These are phyloP conservation scores for Cyclopterus lumpus DNA, from an alignment of 2,797 vertebrate species.

Conservation along the genomic window DNA sequence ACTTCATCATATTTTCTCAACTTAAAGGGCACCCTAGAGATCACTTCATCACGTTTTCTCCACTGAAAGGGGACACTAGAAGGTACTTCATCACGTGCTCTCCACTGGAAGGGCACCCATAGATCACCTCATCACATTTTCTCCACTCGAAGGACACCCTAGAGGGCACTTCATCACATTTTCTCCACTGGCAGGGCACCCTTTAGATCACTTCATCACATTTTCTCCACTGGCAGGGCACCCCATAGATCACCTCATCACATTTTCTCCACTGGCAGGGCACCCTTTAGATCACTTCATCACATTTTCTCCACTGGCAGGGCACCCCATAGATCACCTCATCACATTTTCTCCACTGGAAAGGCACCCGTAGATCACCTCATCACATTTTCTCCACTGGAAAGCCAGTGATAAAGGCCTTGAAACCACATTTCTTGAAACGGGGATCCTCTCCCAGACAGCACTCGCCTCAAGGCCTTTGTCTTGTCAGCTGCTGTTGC, in stretches of 20 bases:
- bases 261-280: not conserved
- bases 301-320: not conserved
- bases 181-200: not conserved
- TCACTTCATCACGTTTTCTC: no score
- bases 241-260: not conserved
- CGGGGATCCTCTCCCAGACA: not conserved
- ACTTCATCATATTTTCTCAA: no score
- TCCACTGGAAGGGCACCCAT: no score
- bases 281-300: no score
- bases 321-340: not conserved
- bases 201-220: not conserved
- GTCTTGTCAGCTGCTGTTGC: not conserved
- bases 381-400: not conserved
- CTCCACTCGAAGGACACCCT: not conserved
- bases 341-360: not conserved
- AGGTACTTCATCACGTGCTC: no score
- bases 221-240: not conserved
- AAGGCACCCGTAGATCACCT: not conserved
- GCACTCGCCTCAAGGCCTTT: not conserved
- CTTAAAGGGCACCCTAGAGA: no score
- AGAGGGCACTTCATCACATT: not conserved
- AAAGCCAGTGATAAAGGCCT: not conserved
- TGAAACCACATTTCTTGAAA: not conserved
- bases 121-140: not conserved
- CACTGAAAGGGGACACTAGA: no score